Evolutionary conservation across 1,140 invertebrate species (phyloP), one percentile per base, ranked within the genome.

Genomic region (Brachionus calyciflorus): DNA sequence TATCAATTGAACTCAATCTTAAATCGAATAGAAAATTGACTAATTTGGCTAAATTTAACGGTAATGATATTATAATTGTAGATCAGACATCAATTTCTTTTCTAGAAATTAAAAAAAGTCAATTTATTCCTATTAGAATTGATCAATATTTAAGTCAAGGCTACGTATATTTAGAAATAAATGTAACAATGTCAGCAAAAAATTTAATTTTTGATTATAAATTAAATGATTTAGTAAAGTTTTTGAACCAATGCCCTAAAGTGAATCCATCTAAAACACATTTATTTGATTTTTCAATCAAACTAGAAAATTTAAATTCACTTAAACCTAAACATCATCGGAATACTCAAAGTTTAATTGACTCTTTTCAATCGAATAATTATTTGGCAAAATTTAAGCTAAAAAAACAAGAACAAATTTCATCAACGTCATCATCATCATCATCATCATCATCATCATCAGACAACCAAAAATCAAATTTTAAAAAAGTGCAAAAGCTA

Each of bases 221-320:
- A 28, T 37, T 60, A n/a, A 37, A 28, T 33, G 28, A 60, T 14
- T 30, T 60, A 30, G 19, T 28, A 37, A 17, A 37, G 33, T 60
- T 60, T 17, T 60, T 60, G 12, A 37, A 33, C 30, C 33, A 60
- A 1, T 37, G 55, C 17, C 55, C 55, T 2, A 60, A 60, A 37
- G 30, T 30, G 37, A 60, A 26, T 33, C 55, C 55, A 2, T 60
- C 55, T 12, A 60, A 60, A 37, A 33, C 55, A 17, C 30, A 60
- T 60, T 60, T 60, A 17, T 60, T 33, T 17, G 55, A 60, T 37
- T 60, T 60, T 60, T 33, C 55, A 37, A 33, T 60, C 30, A 60
- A 60, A 33, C n/a, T 60, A 1, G 37, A 60, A 1, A 37, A 28
- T 37, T 26, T 5, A 3, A 37, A 60, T 17, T 7, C n/a, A n/a